Conservation (phyloP, 2,888 invertebrate genomes). For the Xanthia icteritia region DNA sequence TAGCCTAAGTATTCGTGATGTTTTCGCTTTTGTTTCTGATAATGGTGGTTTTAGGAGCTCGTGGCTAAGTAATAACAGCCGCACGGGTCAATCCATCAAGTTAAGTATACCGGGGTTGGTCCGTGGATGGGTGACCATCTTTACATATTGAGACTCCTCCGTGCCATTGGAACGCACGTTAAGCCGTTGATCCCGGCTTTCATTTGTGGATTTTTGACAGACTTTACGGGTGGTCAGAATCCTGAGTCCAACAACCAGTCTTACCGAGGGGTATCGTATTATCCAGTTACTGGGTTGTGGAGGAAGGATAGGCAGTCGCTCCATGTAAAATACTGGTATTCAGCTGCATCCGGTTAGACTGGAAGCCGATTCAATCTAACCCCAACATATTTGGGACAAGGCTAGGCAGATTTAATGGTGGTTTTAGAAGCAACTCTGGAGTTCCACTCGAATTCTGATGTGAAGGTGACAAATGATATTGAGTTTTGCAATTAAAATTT, state of each 20-base stretch:
- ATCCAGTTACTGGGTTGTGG: background rate
- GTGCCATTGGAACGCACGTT: too few relatives aligned
- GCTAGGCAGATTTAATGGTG: conserved; percentile 1
- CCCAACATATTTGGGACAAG: background rate
- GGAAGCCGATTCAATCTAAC: background rate
- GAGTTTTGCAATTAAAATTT: background rate
- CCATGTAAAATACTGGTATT: background rate
- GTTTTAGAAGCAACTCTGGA: background rate
- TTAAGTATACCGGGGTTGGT: background rate
- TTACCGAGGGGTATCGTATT: background rate
- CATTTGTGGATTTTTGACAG: background rate
- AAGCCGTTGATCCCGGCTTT: background rate
- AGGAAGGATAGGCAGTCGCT: background rate
- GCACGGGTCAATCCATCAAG: background rate
- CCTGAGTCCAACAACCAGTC: background rate
- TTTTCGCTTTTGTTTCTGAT: conserved; percentile 26
- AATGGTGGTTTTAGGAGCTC: conserved; percentile 6
- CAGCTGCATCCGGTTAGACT: background rate
- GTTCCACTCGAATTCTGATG: background rate
- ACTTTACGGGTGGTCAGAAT: background rate
- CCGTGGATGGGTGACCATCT: background rate
- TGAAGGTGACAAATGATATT: background rate
- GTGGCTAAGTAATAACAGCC: too few relatives aligned
- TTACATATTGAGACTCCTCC: background rate
- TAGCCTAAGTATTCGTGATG: conserved; percentile 50